Evolutionary conservation across 2,797 vertebrate species (phyloP).

Genomic region (Eutrigla gurnardus): DNA sequence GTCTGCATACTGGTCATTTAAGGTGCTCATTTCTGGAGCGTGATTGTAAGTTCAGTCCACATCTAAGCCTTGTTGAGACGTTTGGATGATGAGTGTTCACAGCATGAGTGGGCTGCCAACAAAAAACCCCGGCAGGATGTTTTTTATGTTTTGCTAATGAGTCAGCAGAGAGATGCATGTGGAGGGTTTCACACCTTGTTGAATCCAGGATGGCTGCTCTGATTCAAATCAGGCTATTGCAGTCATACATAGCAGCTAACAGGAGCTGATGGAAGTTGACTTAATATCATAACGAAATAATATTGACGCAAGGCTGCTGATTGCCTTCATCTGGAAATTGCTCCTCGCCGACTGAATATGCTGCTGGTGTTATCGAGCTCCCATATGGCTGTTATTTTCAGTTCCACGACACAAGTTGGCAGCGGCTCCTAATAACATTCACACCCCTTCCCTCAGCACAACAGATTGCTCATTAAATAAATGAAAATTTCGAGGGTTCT

Average conservation of each 20-base stretch:
- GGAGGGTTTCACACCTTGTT: conserved; percentile 2
- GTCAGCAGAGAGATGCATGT: conserved; percentile 8
- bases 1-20: neutral
- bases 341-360: conserved; percentile 44
- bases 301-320: conserved; percentile 36
- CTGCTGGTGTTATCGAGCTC: conserved; percentile 47
- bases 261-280: conserved; percentile 16
- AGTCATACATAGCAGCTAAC: neutral
- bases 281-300: conserved; percentile 11
- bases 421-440: conserved; percentile 55
- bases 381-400: conserved; percentile 65
- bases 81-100: neutral
- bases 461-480: conserved; percentile 77
- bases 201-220: neutral
- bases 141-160: conserved; percentile 7
- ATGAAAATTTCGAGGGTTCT: conserved; percentile 60
- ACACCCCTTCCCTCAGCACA: conserved; percentile 43
- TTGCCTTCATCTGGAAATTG: conserved; percentile 51
- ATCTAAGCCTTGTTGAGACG: neutral
- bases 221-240: neutral
- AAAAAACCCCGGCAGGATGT: neutral
- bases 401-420: conserved; percentile 54
- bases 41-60: neutral
- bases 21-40: neutral
- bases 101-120: neutral